Conservation (phyloP, 2,113 vertebrate species). For the Suricata suricatta region DNA sequence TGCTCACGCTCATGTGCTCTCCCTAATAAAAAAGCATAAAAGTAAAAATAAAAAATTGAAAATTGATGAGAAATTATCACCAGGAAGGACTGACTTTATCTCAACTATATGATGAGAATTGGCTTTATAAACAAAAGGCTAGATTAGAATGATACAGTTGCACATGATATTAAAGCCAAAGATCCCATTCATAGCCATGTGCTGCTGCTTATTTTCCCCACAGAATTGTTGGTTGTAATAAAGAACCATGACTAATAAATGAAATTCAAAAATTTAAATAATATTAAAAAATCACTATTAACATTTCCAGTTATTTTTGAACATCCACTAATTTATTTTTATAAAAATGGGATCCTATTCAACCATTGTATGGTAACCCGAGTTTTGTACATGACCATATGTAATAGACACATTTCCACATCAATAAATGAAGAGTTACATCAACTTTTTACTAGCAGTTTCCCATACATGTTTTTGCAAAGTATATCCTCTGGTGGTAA, state of each 20-base stretch:
- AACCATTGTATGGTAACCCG: neutral
- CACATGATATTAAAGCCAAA: neutral
- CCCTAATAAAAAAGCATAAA: no score
- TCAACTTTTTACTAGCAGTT: neutral
- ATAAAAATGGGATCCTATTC: neutral
- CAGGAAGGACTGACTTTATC: neutral
- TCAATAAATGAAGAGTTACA: neutral
- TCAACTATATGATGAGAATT: slow-evolving; percentile 1
- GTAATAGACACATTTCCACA: neutral
- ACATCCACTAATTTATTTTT: neutral
- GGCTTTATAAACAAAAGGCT: neutral
- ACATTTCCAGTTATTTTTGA: neutral
- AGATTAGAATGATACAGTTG: neutral
- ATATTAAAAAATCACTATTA: neutral
- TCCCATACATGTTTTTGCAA: neutral
- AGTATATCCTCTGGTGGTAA: neutral
- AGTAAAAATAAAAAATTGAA: neutral
- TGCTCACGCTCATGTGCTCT: no score
- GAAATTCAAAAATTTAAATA: slow-evolving; percentile 32
- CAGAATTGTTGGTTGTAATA: neutral
- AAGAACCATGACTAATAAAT: neutral
- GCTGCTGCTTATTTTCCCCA: neutral
- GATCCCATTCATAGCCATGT: neutral
- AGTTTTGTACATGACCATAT: neutral
- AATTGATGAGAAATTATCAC: neutral